Evolutionary conservation across 2,113 vertebrate species (phyloP), one percentile per base, ranked within the genome.

Genomic region (Neomonachus schauinslandi): DNA sequence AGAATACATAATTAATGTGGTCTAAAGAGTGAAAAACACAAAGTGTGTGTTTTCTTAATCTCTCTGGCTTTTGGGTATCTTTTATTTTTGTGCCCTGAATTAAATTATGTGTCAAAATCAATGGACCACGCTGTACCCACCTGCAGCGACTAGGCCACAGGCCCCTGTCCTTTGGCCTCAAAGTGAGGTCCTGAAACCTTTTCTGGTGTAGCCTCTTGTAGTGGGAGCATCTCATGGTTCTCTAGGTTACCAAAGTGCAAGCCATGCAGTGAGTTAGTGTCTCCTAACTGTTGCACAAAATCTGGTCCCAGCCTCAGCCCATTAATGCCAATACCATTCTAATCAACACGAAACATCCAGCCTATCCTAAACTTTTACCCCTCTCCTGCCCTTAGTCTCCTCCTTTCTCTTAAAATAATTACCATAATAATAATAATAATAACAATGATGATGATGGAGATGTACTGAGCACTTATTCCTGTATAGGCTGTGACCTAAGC

Each of bases 1-100:
- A 85, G 79, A 94, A 46, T 86, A 46, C n/a, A 86, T 51, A 85
- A 97, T 86, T 65, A 88, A 76, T 81, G 79, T 95, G 42, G 39
- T 12, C 28, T 80, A 42, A 95, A 76, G 21, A 69, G 28, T 67
- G 11, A 67, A 95, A 53, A 72, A 10, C 1, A 31, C n/a, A 4
- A 18, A 71, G 11, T 84, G 4, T 85, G 55, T 55, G 6, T 94
- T 93, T 94, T 89, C 72, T 85, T 85, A 84, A 72, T 94, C 3
- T 4, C 7, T 91, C 24, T 42, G 42, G 11, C 1, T 46, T 87
- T 76, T 89, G 39, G n/a, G 15, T n/a, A 39, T 63, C 65, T 92
- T 85, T 57, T 0, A 19, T 49, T 85, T 89, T 53, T 81, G 1
- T 83, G 85, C 3, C 69, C 15, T 21, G 2, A 91, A 18, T 84